Base-by-base conservation (phyloP, 2,113 vertebrate genomes). In the Ibidorhyncha struthersii region DNA sequence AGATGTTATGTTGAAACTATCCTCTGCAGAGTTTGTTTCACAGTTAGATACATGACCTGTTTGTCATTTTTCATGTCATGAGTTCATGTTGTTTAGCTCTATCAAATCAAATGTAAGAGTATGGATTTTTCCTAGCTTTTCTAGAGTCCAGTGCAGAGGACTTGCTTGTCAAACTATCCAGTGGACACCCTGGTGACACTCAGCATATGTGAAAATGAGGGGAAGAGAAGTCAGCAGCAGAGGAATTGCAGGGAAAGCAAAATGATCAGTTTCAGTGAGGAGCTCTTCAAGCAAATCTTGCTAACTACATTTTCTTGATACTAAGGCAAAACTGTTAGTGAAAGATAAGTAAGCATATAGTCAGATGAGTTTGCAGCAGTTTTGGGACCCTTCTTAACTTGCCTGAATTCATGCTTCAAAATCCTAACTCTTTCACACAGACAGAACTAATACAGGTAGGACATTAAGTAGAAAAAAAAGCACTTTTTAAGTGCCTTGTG, bases 1-100 rank as follows among this genome's bases (percentile, higher is more conserved):
- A 95, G 82, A 86, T 96, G 58, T 61, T 82, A 59, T 50, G 45
- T 67, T 80, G 73, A 73, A 91, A 65, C 22, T 80, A 8, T 85
- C 32, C 67, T 41, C 91, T 21, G 17, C 41, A 22, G 81, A 77
- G 70, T 95, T 91, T 82, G 49, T 91, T 85, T 90, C 71, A 59
- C 45, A 89, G 76, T 63, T 85, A 94, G 49, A 74, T 93, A 76
- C 36, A 8, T 94, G 84, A 85, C 71, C 84, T 95, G 3, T 91
- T 95, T 95, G 78, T 96, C 89, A 72, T 96, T 87, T 85, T 94
- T 85, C 36, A 20, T 94, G 86, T 79, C 91, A 77, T 4, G 2
- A 73, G 61, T 72, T 88, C 41, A 29, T 41, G 16, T 66, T 69
- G 19, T 76, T 82, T 76, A 87, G 29, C 20, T 72, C 58, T 70